phyloP scores from a whole-genome alignment of 2,113 vertebrate genomes.

The Herpailurus yagouaroundi region DNA sequence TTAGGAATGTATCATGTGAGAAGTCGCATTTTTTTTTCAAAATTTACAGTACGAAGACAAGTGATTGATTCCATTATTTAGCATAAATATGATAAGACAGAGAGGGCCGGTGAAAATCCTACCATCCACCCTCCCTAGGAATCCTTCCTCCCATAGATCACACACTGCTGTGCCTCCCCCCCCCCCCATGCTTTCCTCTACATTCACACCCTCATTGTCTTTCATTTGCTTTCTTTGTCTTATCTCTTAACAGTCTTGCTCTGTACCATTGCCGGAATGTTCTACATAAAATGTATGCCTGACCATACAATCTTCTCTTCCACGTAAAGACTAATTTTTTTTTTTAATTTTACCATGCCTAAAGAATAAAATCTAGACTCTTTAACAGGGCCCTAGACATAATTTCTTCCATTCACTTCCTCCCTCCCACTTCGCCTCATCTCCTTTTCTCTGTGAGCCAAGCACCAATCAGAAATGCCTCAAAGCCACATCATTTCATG shows the following conservation, averaged over 20 bases:
- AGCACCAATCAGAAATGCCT: not conserved
- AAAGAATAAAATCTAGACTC: not conserved
- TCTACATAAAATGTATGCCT: not conserved
- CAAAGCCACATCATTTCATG: not conserved
- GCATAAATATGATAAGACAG: not conserved
- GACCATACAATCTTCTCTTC: not conserved
- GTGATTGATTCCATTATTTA: not conserved
- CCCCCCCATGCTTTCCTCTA: not conserved
- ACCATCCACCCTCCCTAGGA: not conserved
- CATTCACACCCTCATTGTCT: not conserved
- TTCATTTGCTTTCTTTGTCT: not conserved
- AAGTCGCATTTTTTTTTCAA: not conserved
- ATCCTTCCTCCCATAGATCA: not conserved
- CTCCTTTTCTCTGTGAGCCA: not conserved
- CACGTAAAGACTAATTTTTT: not conserved
- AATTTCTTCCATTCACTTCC: not conserved
- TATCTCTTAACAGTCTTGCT: not conserved
- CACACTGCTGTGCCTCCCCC: accelerated
- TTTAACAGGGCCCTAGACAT: not conserved
- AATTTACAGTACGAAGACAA: not conserved
- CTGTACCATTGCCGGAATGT: not conserved
- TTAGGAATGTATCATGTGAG: not conserved
- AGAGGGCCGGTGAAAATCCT: not conserved
- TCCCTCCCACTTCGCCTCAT: not conserved
- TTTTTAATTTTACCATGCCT: not conserved